phyloP scores from a whole-genome alignment of 2,113 vertebrate species.

The Rhabdornis inornatus region DNA sequence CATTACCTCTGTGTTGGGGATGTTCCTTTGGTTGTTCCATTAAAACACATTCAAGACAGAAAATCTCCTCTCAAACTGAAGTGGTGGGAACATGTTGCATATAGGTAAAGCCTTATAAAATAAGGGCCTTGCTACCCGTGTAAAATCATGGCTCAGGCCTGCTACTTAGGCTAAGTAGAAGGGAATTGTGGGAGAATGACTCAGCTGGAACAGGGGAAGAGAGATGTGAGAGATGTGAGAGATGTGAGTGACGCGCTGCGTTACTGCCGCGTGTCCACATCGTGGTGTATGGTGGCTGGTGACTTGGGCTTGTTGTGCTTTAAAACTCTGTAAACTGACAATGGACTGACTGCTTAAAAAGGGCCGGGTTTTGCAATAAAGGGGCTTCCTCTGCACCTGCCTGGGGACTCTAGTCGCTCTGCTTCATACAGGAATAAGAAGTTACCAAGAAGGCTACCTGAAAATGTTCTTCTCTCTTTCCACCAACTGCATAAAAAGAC shows the following conservation, averaged over 20 bases:
- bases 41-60: background rate
- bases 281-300: fast-evolving
- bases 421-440: background rate
- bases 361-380: background rate
- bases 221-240: background rate
- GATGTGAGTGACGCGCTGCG: fast-evolving
- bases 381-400: background rate
- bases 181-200: too few species aligned
- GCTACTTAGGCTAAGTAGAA: too few species aligned
- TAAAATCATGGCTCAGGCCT: background rate
- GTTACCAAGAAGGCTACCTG: background rate
- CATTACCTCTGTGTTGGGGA: background rate
- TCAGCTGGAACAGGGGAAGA: background rate
- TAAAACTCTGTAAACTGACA: too few species aligned
- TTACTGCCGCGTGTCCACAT: background rate
- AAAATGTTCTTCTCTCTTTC: background rate
- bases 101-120: background rate
- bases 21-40: background rate
- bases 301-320: background rate
- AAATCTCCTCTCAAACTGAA: background rate
- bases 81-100: background rate
- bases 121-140: background rate
- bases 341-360: background rate
- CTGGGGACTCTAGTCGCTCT: background rate
- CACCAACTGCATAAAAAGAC: background rate